phyloP scores from a whole-genome alignment of 2,113 vertebrate genomes.

The Felis chaus region DNA sequence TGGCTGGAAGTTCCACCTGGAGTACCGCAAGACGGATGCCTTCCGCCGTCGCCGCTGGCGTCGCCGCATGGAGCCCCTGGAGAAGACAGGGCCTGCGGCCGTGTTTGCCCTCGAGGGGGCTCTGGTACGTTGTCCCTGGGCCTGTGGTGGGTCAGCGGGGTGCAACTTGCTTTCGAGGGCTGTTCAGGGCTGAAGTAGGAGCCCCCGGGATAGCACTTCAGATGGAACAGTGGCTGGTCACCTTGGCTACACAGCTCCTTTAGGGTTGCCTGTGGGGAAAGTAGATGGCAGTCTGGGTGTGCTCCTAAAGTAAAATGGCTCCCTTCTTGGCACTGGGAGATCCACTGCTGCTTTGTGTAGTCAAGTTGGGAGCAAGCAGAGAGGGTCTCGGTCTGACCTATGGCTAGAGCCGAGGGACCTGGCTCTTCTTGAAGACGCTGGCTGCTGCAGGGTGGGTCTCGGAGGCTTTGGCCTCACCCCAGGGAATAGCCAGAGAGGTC shows the following conservation, averaged over 20 bases:
- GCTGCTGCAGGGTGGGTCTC: too few relatives aligned
- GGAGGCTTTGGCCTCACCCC: background rate
- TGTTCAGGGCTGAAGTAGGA: background rate
- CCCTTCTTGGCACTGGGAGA: background rate
- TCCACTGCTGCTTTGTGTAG: background rate
- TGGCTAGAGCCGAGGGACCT: background rate
- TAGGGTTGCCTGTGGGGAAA: background rate
- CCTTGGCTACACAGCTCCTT: background rate
- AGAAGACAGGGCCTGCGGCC: conserved; percentile 92
- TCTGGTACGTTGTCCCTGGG: conserved; percentile 85
- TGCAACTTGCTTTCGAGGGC: background rate
- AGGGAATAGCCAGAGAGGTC: background rate
- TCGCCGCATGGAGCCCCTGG: conserved; percentile 95
- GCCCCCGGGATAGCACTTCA: background rate
- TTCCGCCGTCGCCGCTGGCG: conserved; percentile 96
- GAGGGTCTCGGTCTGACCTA: background rate
- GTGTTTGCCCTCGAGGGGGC: conserved; percentile 97
- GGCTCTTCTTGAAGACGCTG: background rate
- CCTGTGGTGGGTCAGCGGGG: background rate
- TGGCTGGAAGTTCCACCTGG: conserved; percentile 96
- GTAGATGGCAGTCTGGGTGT: background rate
- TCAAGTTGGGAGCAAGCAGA: background rate
- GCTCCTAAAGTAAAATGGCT: background rate
- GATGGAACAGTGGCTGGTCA: background rate
- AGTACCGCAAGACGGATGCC: conserved; percentile 91